A percentile compares a stretch with the other conserved stretches of the same genome.
phyloP scores from a whole-genome alignment of 2,113 vertebrate species.

The Aptenodytes forsteri region DNA sequence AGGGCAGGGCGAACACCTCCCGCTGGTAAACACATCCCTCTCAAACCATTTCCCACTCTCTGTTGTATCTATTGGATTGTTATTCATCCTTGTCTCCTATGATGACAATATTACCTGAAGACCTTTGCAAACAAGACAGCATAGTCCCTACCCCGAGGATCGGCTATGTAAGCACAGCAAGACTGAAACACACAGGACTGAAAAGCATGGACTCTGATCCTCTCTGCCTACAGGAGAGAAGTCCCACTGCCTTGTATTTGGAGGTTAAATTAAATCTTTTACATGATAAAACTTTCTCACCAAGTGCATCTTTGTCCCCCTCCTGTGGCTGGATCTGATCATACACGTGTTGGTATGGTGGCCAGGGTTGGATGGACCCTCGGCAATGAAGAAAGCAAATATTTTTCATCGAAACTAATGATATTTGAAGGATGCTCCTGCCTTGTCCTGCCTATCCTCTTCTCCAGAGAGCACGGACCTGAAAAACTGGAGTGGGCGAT shows the following conservation, averaged over 20 bases:
- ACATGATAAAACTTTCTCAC: neutral
- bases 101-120: neutral
- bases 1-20: neutral
- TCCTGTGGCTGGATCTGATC: neutral
- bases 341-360: neutral
- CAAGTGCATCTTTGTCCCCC: constrained; percentile 2
- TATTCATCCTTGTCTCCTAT: neutral
- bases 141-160: neutral
- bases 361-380: neutral
- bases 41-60: neutral
- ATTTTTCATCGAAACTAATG: neutral
- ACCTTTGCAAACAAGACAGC: neutral
- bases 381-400: neutral
- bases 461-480: neutral
- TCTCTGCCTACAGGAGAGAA: neutral
- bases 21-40: neutral
- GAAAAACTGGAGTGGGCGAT: neutral
- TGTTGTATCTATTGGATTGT: neutral
- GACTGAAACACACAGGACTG: neutral
- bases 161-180: neutral
- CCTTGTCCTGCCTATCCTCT: neutral
- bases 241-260: neutral
- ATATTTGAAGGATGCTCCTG: neutral
- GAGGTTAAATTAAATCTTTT: neutral
- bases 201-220: neutral